These are phyloP conservation scores for Horisme vitalbata DNA, from an alignment of 2,888 invertebrate genomes.

Conservation along the genomic window DNA sequence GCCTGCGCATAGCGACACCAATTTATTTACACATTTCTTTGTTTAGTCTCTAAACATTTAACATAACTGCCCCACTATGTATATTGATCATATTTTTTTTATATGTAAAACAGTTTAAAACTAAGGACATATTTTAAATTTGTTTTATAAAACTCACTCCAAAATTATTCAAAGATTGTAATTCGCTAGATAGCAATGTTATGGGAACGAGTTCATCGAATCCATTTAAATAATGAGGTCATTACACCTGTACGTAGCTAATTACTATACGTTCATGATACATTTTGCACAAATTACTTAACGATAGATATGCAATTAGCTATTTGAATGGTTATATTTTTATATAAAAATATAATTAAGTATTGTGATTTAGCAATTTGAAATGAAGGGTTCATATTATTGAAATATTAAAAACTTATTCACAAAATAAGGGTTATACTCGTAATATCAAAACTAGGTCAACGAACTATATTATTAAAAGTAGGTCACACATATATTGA, in stretches of 20 bases:
- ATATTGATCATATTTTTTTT: not conserved
- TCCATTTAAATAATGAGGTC: constrained; percentile 36
- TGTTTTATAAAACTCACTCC: constrained; percentile 2
- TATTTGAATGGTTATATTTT: not conserved
- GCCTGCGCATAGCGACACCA: constrained; percentile 50
- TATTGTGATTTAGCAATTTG: too few relatives aligned
- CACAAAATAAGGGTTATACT: too few relatives aligned
- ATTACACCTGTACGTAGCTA: constrained; percentile 28
- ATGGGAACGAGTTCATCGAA: constrained; percentile 31
- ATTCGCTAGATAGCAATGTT: constrained; percentile 23
- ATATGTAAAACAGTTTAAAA: too few relatives aligned
- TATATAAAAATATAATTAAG: too few relatives aligned
- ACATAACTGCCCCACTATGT: not conserved
- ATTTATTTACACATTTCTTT: constrained; percentile 51
- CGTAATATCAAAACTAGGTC: too few relatives aligned
- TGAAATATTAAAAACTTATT: too few relatives aligned
- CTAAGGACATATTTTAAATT: not conserved
- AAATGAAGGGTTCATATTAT: too few relatives aligned
- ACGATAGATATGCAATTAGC: too few relatives aligned
- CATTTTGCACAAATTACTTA: constrained; percentile 9
- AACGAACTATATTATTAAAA: too few relatives aligned
- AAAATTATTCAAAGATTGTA: constrained; percentile 24
- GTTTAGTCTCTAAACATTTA: constrained; percentile 36
- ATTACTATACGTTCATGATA: constrained; percentile 11
- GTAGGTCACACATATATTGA: too few relatives aligned